Evolutionary conservation across 2,888 invertebrate genomes (phyloP), one percentile per base, ranked within the genome.

Genomic region (Cinara cedri): DNA sequence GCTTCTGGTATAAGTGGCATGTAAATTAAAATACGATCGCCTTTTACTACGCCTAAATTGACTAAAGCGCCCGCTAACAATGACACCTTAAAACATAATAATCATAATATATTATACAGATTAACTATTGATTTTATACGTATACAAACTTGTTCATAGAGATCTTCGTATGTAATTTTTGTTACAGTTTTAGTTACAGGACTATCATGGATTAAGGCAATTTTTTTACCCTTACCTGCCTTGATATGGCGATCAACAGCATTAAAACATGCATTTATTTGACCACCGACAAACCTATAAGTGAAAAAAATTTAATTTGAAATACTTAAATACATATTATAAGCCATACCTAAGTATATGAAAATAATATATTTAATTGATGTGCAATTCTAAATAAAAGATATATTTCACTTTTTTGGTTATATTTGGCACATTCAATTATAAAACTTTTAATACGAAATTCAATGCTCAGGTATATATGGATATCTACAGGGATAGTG

Each of bases 1-100:
- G 95, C 93, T 86, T 97, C 95, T 0, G 97, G 96, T 68, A 97
- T 93, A 81, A 97, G 89, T 0, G 97, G 97, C 97, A 97, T 97
- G 86, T 97, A 97, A 84, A 97, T 94, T 1, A 97, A 88, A 1
- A 97, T 94, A 0, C 93, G 87, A 84, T 96, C 95, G 0, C 96
- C 96, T 83, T 91, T 90, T 21, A 87, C 86, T 1, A 97, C 95
- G 0, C 96, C 96, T 74, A 93, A 87, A 4, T 90, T 89, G 0
- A 90, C 88, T 83, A 97, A 86, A 54, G 92, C 93, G 1, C 95
- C 95, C 0, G 96, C 95, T 65, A 97, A 85, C 24, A 89, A 87
- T 0, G 92, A 90, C 4, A 91, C 91, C 92, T 93, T 84, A 11
- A 84, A 83, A 82, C 72, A 63, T 80, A 72, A 80, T 34, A 66